Evolutionary conservation across 1,140 invertebrate genomes (phyloP).

Genomic region (Drosophila sucinea): DNA sequence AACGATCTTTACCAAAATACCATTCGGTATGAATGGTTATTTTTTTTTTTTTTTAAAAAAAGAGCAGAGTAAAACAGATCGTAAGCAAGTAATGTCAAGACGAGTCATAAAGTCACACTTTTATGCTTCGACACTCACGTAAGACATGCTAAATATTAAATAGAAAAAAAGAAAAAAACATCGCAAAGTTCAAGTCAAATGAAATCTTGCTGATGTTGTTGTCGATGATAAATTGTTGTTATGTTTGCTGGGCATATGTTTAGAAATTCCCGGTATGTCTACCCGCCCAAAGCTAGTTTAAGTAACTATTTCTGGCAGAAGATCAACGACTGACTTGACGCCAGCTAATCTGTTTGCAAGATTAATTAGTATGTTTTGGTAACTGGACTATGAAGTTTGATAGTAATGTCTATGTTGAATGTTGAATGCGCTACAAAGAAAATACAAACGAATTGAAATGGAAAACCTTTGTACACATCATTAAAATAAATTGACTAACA

Average conservation of each 20-base stretch:
- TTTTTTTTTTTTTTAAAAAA: slow-evolving; percentile 24
- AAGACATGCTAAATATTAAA: slow-evolving; percentile 61
- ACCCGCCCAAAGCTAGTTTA: not conserved
- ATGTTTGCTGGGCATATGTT: not conserved
- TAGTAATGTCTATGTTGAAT: slow-evolving; percentile 1
- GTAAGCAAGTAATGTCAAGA: slow-evolving; percentile 12
- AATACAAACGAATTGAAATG: not conserved
- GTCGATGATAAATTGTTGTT: not conserved
- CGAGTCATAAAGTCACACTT: slow-evolving; percentile 54
- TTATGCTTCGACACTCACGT: slow-evolving; percentile 36
- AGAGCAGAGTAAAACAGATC: slow-evolving; percentile 23
- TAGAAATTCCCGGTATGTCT: not conserved
- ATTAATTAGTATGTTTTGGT: slow-evolving; percentile 28
- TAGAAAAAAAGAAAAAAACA: slow-evolving; percentile 42
- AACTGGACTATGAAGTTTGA: slow-evolving; percentile 18
- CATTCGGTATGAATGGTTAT: slow-evolving; percentile 20
- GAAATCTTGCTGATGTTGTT: slow-evolving; percentile 31
- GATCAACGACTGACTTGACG: slow-evolving; percentile 50
- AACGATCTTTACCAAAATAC: slow-evolving; percentile 57
- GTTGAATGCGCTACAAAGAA: not conserved
- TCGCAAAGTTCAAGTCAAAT: slow-evolving; percentile 33
- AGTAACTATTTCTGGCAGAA: slow-evolving; percentile 31
- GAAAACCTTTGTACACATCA: slow-evolving; percentile 3
- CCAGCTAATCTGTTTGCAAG: slow-evolving; percentile 40
- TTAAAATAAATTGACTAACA: slow-evolving; percentile 1